Evolutionary conservation across 2,888 invertebrate species (phyloP), one percentile per base, ranked within the genome.

Genomic region (Drosophila rellima): DNA sequence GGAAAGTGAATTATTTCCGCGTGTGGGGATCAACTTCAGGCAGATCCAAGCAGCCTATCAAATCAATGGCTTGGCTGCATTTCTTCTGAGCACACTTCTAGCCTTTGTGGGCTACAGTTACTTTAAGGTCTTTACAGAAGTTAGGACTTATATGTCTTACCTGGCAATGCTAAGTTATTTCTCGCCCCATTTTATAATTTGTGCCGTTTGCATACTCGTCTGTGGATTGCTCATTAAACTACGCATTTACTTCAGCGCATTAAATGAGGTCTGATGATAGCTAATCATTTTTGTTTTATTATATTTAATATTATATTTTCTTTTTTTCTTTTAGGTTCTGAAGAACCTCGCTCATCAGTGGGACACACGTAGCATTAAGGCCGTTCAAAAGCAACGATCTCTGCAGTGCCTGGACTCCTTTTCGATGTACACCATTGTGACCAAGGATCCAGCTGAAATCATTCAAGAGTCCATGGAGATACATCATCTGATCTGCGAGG

Each of bases 381-480:
- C 82, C 0, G 79, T 81, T 0, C 88, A 81, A 18, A 92, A 91
- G 51, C 86, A 89, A 35, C 88, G 90, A 1, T 92, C 92, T 0
- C 70, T 91, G 44, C 91, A 91, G n/a, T 92, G 91, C 18, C 56
- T 92, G 13, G 91, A 92, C 48, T 91, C 91, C 0, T 92, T 92
- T 42, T 92, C 92, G 1, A 91, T 92, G 90, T 91, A 92, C 74
- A 92, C 91, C 0, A 91, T 92, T 18, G 92, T 91, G 0, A 89
- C 91, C 6, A 92, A 91, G 51, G 90, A 92, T 76, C 92, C 92
- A 0, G 75, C 81, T 0, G 92, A 92, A 39, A 92, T 92, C 3
- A 92, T 92, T 44, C 91, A 92, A 15, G 92, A 92, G 44, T 91
- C 92, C 0, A 92, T 92, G 92, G 92, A 92, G 67, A 92, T 92